These are phyloP conservation scores for Periparus ater DNA, from an alignment of 2,797 vertebrate genomes.

Conservation along the genomic window DNA sequence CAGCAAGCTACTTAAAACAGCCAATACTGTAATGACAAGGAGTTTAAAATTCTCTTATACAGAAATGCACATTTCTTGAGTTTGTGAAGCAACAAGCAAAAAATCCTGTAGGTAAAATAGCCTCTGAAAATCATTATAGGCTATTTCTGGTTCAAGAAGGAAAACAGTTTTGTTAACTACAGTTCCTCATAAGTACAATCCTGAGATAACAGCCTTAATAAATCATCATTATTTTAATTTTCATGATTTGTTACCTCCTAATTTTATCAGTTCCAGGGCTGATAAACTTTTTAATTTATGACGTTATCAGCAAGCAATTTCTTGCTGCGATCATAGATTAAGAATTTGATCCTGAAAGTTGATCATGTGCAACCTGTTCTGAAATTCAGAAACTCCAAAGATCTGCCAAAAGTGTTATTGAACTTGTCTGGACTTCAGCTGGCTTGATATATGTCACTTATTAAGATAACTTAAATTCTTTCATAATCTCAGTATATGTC, in stretches of 20 bases:
- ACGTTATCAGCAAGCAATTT: constrained; percentile 38
- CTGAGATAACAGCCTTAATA: constrained; percentile 3
- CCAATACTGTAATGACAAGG: neutral
- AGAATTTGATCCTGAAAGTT: neutral
- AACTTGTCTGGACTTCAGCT: neutral
- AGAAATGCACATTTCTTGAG: neutral
- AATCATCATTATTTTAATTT: constrained; percentile 26
- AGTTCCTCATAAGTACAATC: neutral
- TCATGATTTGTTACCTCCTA: neutral
- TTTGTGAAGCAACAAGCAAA: neutral
- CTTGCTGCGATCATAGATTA: constrained; percentile 8
- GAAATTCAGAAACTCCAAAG: neutral
- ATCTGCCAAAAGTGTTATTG: neutral
- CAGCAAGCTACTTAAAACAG: neutral
- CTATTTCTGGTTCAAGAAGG: neutral
- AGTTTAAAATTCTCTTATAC: neutral
- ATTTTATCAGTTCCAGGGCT: neutral
- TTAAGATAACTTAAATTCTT: neutral
- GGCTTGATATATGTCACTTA: neutral
- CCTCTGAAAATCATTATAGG: neutral
- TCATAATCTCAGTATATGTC: neutral
- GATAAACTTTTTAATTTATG: constrained; percentile 31
- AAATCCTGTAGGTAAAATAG: neutral
- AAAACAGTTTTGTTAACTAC: neutral
- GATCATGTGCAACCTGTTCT: neutral